Evolutionary conservation across 2,797 vertebrate species (phyloP), one percentile per base, ranked within the genome.

Genomic region (Bucorvus abyssinicus): DNA sequence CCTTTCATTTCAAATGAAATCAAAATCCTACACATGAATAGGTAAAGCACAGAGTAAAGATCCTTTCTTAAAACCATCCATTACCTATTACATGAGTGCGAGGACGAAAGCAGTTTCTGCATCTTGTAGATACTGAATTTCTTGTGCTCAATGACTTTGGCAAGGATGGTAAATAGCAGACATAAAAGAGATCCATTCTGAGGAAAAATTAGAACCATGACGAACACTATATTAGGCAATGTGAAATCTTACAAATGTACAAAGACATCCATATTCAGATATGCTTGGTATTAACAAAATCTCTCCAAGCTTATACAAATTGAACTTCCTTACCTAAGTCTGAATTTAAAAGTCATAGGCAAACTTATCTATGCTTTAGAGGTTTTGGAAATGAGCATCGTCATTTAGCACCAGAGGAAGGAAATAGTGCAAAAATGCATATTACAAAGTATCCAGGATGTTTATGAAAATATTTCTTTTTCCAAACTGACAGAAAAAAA

Each of bases 1-100:
- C 94, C 95, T 97, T 97, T 98, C 97, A 96, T 98, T 98, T 97
- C 71, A 97, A 97, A 97, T 97, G 96, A 98, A 98, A 98, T 97
- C 86, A 97, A 97, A 97, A 97, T 97, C 96, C 94, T 97, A 92
- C 85, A 97, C 87, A 97, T 96, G 95, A 97, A 97, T 94, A 97
- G 95, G 93, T 94, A 97, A 95, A 95, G 87, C 81, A 90, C 52
- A 63, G 81, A 82, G 86, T 87, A 94, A 74, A 96, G 95, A 97
- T 94, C 87, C 77, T 88, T 97, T 96, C 97, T 97, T 93, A 95
- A 97, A 96, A 95, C 93, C 71, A 95, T 94, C 95, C 89, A 86
- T 97, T 97, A 93, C 91, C 82, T 96, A 82, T 89, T 96, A 94
- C 89, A 78, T 17, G 52, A 95, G 44, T 27, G 75, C 29, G 14